These are phyloP conservation scores for Nymphalis c-album DNA, from an alignment of 2,888 invertebrate species.

Conservation along the genomic window DNA sequence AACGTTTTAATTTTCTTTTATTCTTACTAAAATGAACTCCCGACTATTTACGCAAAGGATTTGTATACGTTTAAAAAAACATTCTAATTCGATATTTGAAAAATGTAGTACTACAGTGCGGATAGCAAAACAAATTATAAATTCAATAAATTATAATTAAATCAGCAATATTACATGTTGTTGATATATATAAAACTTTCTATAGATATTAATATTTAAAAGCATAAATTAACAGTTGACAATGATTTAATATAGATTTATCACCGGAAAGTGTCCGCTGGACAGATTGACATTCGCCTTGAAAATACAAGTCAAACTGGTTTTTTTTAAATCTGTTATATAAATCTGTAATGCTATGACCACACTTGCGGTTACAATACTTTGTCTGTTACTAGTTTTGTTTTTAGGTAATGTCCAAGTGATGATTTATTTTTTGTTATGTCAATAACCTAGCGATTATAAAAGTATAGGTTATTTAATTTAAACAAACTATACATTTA, in stretches of 20 bases:
- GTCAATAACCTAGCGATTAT: too few relatives aligned
- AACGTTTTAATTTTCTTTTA: too few relatives aligned
- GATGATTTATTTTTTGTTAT: background rate
- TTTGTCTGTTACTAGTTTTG: background rate
- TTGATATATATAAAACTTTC: background rate
- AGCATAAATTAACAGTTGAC: background rate
- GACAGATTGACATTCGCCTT: conserved; percentile 45
- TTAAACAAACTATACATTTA: too few relatives aligned
- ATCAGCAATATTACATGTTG: background rate
- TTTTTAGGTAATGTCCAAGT: background rate
- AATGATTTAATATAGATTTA: conserved; percentile 25
- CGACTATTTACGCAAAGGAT: too few relatives aligned
- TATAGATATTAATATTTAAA: conserved; percentile 7
- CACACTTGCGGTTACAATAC: background rate
- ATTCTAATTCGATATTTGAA: too few relatives aligned
- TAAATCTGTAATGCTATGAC: conserved; percentile 18
- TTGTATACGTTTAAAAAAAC: too few relatives aligned
- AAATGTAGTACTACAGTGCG: background rate
- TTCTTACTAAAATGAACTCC: too few relatives aligned
- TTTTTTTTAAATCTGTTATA: conserved; percentile 24
- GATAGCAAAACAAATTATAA: background rate
- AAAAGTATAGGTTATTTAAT: too few relatives aligned
- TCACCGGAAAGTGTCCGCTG: conserved; percentile 28
- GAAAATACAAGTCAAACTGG: conserved; percentile 39
- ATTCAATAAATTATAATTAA: background rate